Conservation (phyloP, 2,113 vertebrate genomes). For the Spea bombifrons region DNA sequence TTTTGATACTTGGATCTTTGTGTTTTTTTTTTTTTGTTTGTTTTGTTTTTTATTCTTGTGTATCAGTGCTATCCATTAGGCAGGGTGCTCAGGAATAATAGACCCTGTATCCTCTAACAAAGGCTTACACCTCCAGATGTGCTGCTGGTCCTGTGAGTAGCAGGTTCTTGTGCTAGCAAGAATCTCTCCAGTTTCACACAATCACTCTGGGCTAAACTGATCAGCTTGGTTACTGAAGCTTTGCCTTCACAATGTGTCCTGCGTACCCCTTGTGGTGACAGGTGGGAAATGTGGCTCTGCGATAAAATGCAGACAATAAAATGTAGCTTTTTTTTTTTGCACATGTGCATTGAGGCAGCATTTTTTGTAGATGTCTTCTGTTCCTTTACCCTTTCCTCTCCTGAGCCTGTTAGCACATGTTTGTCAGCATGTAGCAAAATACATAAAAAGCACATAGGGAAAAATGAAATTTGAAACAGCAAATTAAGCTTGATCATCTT, state of each 20-base stretch:
- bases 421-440: background rate
- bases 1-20: conserved; percentile 44
- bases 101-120: conserved; percentile 49
- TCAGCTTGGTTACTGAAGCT: conserved; percentile 43
- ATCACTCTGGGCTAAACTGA: conserved; percentile 39
- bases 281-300: conserved; percentile 53
- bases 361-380: conserved; percentile 40
- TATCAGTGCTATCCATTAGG: conserved; percentile 43
- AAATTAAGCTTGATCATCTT: background rate
- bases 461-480: background rate
- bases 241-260: conserved; percentile 34
- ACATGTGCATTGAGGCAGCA: conserved; percentile 42
- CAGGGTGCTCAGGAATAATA: conserved; percentile 52
- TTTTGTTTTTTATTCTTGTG: too few species aligned
- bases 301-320: conserved; percentile 49
- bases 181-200: conserved; percentile 37
- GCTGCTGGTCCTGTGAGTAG: conserved; percentile 51
- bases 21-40: background rate
- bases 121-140: conserved; percentile 40
- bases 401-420: conserved; percentile 8
- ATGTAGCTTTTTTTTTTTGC: conserved; percentile 24
- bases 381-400: conserved; percentile 10
- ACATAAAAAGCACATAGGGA: background rate
- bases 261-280: conserved; percentile 58
- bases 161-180: conserved; percentile 43